Base-by-base conservation (phyloP, 2,113 vertebrate species). In the Chlamydotis undulata region DNA sequence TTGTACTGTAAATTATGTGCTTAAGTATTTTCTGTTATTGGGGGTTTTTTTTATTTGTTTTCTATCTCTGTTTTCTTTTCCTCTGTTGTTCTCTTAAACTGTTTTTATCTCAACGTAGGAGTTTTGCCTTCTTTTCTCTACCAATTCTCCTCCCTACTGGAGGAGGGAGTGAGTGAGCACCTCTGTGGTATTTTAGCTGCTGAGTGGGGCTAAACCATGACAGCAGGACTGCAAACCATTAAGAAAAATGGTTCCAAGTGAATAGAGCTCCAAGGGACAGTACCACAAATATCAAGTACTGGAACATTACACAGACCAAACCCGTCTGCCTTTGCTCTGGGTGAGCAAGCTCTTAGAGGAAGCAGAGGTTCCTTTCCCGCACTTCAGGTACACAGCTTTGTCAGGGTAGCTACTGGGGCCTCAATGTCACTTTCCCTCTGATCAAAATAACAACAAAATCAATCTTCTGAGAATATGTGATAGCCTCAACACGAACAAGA, bases 241-340 rank as follows among this genome's bases (percentile, higher is more conserved):
- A 45, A 14, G 21, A 63, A 75, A 91, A 88, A 53, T 2, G 5
- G 17, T 3, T 74, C 29, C 14, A 59, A 63, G n/a, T 14, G 47
- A 57, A 49, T 16, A 81, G 33, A 94, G 59, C 18, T 78, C 35
- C 56, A 49, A 75, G 45, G 7, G 4, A 7, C 35, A 84, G 50
- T 0, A 0, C 4, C 65, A 35, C 56, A 90, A 82, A 55, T 28
- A 69, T 1, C 3, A 19, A 35, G 14, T 19, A 26, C 4, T 70
- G 25, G n/a, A 82, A 59, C 7, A 45, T 3, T 2, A 77, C 5
- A 14, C 28, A 76, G 61, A 74, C 9, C 24, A 82, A 19, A 10
- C 5, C 22, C 0, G 0, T 43, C 63, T 77, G 45, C 35, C 45
- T 70, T 65, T 1, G 3, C 50, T 12, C 7, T 13, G 14, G 7